Conservation (phyloP, 2,888 invertebrate genomes). For the Neoitamus cyanurus region DNA sequence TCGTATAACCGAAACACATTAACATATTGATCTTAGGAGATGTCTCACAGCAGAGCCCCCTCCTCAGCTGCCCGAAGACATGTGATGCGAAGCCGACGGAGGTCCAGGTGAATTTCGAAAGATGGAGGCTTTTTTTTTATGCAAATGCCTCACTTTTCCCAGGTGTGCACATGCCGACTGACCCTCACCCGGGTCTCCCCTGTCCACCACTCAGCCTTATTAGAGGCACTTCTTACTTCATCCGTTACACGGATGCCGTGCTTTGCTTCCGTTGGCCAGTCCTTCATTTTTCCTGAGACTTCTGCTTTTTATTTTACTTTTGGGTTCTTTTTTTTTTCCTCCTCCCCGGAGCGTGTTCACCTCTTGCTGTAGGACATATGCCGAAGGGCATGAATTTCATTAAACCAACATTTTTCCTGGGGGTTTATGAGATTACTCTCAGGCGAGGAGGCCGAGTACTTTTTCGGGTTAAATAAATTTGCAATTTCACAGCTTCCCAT, state of each 20-base stretch:
- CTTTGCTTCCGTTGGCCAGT: background rate
- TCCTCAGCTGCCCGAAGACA: background rate
- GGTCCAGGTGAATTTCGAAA: constrained; percentile 9
- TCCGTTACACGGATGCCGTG: constrained; percentile 10
- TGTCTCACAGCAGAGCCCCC: background rate
- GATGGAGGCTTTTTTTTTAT: constrained; percentile 32
- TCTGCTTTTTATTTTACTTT: background rate
- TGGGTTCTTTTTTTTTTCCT: background rate
- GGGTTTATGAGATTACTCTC: constrained; percentile 19
- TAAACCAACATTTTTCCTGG: constrained; percentile 1
- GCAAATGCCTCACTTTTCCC: constrained; percentile 19
- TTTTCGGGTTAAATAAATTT: constrained; percentile 5
- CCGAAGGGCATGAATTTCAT: constrained; percentile 34
- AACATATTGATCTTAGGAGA: constrained; percentile 21
- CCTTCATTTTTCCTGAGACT: background rate
- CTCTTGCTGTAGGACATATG: constrained; percentile 9
- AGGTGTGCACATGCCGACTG: constrained; percentile 30
- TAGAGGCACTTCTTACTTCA: background rate
- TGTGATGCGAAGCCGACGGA: background rate
- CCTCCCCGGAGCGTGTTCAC: background rate
- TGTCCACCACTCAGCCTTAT: background rate
- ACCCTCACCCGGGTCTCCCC: background rate
- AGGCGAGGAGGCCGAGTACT: background rate
- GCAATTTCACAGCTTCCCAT: constrained; percentile 1
- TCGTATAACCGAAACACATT: constrained; percentile 8